phyloP scores from a whole-genome alignment of 92 coral and sea anemone species.

The Actinostola sp. region DNA sequence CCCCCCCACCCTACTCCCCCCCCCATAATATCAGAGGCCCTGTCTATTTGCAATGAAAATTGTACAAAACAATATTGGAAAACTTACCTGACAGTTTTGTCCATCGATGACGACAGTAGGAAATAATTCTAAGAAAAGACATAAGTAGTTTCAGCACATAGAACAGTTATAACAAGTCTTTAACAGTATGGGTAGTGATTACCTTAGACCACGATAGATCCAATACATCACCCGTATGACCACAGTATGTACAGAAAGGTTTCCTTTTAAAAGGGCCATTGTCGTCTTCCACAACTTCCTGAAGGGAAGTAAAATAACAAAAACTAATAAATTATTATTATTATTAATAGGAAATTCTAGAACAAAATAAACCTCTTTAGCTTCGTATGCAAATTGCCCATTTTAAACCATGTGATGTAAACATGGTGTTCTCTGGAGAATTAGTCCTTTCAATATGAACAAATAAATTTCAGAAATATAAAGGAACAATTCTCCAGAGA shows the following conservation, averaged over 20 bases:
- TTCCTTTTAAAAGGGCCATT: conserved; percentile 85
- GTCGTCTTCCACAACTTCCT: conserved; percentile 73
- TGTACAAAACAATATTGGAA: neutral
- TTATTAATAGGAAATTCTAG: no score
- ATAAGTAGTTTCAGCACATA: neutral
- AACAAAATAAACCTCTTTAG: no score
- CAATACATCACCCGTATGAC: conserved; percentile 96
- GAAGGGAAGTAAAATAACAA: no score
- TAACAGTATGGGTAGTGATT: conserved; percentile 3
- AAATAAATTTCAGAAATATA: no score
- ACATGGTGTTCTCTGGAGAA: no score
- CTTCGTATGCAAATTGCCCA: no score
- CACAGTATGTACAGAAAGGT: conserved; percentile 94
- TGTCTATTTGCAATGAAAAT: neutral
- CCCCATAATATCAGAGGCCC: no score
- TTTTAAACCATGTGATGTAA: no score
- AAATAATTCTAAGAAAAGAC: conserved; percentile 80
- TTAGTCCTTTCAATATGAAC: no score
- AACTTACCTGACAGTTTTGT: conserved; percentile 94
- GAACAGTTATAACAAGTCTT: neutral
- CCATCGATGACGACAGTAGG: conserved; percentile 98
- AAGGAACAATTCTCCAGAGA: no score
- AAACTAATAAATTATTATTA: no score
- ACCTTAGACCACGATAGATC: conserved; percentile 99
- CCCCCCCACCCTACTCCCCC: no score